These are phyloP conservation scores for Listronotus bonariensis DNA, from an alignment of 1,140 invertebrate species.

Conservation along the genomic window DNA sequence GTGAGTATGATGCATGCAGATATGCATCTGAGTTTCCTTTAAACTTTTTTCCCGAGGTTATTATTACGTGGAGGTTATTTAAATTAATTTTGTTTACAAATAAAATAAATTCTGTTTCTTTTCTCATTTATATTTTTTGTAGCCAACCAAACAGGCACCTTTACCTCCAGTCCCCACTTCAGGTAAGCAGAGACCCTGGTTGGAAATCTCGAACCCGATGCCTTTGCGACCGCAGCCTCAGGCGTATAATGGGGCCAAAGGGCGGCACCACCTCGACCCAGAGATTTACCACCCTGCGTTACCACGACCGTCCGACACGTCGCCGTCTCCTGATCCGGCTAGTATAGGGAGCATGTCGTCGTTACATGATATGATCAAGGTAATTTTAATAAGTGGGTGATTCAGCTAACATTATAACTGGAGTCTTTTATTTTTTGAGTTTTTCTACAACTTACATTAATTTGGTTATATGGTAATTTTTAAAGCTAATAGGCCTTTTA, in stretches of 20 bases:
- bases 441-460: too few relatives aligned
- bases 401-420: too few relatives aligned
- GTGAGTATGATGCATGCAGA: too few relatives aligned
- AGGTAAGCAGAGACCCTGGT: constrained; percentile 53
- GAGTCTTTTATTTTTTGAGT: too few relatives aligned
- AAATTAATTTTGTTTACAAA: too few relatives aligned
- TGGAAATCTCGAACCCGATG: constrained; percentile 59
- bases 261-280: constrained; percentile 61
- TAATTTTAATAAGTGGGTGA: constrained; percentile 22
- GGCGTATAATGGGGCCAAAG: constrained; percentile 61
- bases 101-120: too few relatives aligned
- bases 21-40: too few relatives aligned
- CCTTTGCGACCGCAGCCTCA: constrained; percentile 54
- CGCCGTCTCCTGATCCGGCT: constrained; percentile 59
- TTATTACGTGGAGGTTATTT: too few relatives aligned
- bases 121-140: constrained; percentile 5
- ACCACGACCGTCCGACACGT: constrained; percentile 62
- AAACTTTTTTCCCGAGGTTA: too few relatives aligned
- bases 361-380: constrained; percentile 71
- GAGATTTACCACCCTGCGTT: constrained; percentile 65
- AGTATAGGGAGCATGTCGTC: constrained; percentile 75
- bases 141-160: constrained; percentile 49
- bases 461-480: too few relatives aligned
- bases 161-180: constrained; percentile 50
- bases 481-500: too few relatives aligned